Percentiles rank a stretch among this genome's conserved stretches.
phyloP scores from a whole-genome alignment of 2,113 vertebrate species.

The Nothobranchius kuhntae region DNA sequence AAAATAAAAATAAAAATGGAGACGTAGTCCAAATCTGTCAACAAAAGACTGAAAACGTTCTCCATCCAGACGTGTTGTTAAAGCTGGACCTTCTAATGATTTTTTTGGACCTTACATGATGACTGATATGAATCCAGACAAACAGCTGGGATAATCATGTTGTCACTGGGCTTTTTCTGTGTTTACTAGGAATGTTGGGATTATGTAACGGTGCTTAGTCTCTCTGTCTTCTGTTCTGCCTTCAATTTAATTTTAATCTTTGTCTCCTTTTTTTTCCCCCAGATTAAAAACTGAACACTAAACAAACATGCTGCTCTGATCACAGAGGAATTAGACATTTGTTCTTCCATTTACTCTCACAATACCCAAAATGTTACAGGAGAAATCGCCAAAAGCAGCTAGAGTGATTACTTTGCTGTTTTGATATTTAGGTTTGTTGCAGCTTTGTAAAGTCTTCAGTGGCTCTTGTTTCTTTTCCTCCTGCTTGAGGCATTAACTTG shows the following conservation, averaged over 20 bases:
- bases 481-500: too few relatives aligned
- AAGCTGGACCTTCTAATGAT: neutral
- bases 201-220: slow-evolving; percentile 8
- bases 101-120: neutral
- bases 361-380: too few relatives aligned
- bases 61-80: too few relatives aligned
- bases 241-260: neutral
- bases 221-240: neutral
- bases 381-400: too few relatives aligned
- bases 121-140: neutral
- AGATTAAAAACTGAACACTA: neutral
- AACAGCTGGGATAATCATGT: neutral
- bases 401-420: too few relatives aligned
- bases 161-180: neutral
- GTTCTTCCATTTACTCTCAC: too few relatives aligned
- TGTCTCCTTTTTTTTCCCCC: neutral
- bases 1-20: too few relatives aligned
- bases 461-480: neutral
- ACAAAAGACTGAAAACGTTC: too few relatives aligned
- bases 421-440: too few relatives aligned
- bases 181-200: neutral
- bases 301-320: slow-evolving; percentile 3
- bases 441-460: too few relatives aligned
- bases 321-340: too few relatives aligned
- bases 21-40: too few relatives aligned